Conservation (phyloP, 1,140 invertebrate genomes). For the Laupala kohalensis region DNA sequence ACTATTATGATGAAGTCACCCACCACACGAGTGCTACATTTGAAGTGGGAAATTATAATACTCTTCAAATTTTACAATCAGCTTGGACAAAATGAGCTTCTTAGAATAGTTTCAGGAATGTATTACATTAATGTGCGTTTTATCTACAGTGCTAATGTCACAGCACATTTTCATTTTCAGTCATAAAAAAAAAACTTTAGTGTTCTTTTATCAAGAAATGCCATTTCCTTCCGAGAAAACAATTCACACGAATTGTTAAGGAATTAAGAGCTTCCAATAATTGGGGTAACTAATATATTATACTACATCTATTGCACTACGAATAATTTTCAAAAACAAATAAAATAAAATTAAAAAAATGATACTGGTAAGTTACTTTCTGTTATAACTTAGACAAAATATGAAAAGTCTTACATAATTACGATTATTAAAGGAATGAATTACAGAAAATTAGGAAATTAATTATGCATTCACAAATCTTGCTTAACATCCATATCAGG, state of each 20-base stretch:
- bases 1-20: too few relatives aligned
- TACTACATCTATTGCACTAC: too few relatives aligned
- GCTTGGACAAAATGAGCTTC: too few relatives aligned
- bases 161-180: not conserved
- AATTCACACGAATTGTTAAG: not conserved
- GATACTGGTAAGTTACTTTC: not conserved
- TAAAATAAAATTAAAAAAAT: not conserved
- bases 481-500: conserved; percentile 57
- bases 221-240: not conserved
- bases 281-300: too few relatives aligned
- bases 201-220: not conserved
- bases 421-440: not conserved
- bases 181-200: too few relatives aligned
- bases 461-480: not conserved
- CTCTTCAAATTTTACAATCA: too few relatives aligned
- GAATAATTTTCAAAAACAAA: not conserved
- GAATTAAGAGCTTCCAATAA: not conserved
- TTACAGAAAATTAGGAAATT: not conserved
- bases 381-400: not conserved
- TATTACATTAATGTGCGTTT: not conserved
- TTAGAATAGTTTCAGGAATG: not conserved
- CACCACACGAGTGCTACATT: too few relatives aligned
- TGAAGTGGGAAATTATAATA: not conserved
- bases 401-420: not conserved
- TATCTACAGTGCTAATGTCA: not conserved